phyloP scores from a whole-genome alignment of 2,888 invertebrate genomes.

The Coecobrya sp. region DNA sequence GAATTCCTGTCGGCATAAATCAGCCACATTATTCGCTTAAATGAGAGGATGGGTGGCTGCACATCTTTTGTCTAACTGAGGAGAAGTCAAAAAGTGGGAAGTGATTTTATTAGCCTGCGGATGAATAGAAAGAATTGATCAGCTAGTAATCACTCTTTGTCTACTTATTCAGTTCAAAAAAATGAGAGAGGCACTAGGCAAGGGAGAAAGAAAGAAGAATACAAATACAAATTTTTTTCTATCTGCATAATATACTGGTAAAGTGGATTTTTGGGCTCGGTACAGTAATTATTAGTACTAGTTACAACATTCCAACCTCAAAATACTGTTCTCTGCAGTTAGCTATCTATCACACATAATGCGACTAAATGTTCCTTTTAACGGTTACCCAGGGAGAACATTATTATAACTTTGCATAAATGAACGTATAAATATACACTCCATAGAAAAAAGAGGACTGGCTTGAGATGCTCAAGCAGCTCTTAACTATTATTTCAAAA shows the following conservation, averaged over 20 bases:
- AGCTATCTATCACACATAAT: slow-evolving; percentile 48
- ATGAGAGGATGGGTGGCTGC: slow-evolving; percentile 77
- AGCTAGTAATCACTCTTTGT: slow-evolving; percentile 80
- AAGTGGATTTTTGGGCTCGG: slow-evolving; percentile 68
- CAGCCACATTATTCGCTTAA: slow-evolving; percentile 76
- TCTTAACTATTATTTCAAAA: slow-evolving; percentile 65
- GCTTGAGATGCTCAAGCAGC: not conserved
- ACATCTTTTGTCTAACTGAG: slow-evolving; percentile 77
- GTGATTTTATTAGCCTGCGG: slow-evolving; percentile 76
- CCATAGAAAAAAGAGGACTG: not conserved
- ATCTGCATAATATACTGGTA: slow-evolving; percentile 58
- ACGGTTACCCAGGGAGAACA: slow-evolving; percentile 57
- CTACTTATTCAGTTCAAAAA: slow-evolving; percentile 74
- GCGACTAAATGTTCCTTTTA: slow-evolving; percentile 64
- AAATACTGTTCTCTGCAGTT: slow-evolving; percentile 70
- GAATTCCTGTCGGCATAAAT: slow-evolving; percentile 80
- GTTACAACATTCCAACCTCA: slow-evolving; percentile 72
- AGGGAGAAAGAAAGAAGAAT: not conserved
- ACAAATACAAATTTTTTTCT: slow-evolving; percentile 15
- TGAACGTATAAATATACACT: slow-evolving; percentile 6
- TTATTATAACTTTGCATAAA: slow-evolving; percentile 5
- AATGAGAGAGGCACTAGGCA: not conserved
- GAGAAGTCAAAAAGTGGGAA: slow-evolving; percentile 78
- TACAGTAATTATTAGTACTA: slow-evolving; percentile 73
- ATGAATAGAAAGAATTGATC: slow-evolving; percentile 74